These are phyloP conservation scores for Marcusenius ussheri DNA, from an alignment of 2,113 vertebrate genomes.

Conservation along the genomic window DNA sequence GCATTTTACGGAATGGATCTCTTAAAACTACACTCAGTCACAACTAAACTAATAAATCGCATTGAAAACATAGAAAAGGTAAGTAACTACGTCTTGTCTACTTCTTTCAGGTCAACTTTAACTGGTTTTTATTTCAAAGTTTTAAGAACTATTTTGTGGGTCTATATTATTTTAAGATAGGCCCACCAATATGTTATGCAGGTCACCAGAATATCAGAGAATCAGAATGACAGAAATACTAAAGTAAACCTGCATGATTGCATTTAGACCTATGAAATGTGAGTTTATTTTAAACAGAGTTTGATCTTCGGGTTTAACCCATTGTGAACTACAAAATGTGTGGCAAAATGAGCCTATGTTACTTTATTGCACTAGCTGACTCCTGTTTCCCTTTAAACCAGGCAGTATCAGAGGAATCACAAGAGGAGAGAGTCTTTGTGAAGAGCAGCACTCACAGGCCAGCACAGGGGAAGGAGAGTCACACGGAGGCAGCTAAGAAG, in stretches of 20 bases:
- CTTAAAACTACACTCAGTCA: constrained; percentile 82
- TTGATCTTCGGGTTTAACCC: neutral
- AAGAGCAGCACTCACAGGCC: constrained; percentile 49
- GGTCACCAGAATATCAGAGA: neutral
- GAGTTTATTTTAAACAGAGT: neutral
- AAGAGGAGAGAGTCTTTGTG: constrained; percentile 48
- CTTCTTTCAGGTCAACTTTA: neutral
- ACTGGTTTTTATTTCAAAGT: neutral
- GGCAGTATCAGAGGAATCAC: constrained; percentile 63
- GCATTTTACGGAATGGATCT: constrained; percentile 86
- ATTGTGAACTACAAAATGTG: neutral
- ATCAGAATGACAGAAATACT: neutral
- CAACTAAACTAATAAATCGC: constrained; percentile 77
- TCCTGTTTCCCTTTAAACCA: constrained; percentile 32
- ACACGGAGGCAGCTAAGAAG: constrained; percentile 37
- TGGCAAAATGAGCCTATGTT: neutral
- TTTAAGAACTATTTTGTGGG: neutral
- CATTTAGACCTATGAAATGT: neutral
- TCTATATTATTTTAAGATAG: neutral
- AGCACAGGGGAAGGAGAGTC: constrained; percentile 38
- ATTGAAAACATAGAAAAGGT: constrained; percentile 85
- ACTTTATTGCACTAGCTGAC: neutral
- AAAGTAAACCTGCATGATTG: neutral
- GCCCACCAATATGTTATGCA: neutral
- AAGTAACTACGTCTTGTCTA: constrained; percentile 32